Conservation (phyloP, 2,113 vertebrate genomes). For the Smithornis capensis region DNA sequence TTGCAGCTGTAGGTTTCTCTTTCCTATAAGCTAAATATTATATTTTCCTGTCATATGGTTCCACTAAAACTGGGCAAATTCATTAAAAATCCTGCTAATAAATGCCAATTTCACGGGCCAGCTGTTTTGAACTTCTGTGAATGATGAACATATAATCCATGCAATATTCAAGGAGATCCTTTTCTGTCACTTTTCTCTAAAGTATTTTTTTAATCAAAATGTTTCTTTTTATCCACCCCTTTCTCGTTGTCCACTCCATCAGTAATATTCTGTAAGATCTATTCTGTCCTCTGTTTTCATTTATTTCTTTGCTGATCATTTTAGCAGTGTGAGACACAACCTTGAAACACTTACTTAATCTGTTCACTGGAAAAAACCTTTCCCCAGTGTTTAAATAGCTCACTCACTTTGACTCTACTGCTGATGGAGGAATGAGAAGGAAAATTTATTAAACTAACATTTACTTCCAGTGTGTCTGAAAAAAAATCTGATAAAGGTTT, state of each 20-base stretch:
- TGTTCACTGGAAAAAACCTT: not conserved
- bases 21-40: not conserved
- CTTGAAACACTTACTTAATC: not conserved
- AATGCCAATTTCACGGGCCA: not conserved
- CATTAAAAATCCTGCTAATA: not conserved
- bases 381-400: not conserved
- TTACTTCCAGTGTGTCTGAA: not conserved
- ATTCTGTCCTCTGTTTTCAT: not conserved
- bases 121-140: not conserved
- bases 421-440: not conserved
- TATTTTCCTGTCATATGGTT: not conserved
- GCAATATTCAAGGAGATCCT: not conserved
- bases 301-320: not conserved
- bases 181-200: not conserved
- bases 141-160: not conserved
- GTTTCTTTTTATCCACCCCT: not conserved
- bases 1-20: not conserved
- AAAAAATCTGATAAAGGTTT: not conserved
- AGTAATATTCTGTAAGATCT: not conserved
- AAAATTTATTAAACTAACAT: not conserved
- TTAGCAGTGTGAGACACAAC: not conserved
- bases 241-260: not conserved
- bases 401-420: not conserved
- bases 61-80: not conserved
- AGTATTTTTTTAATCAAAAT: not conserved